Percentiles rank a stretch among this genome's conserved stretches.
These are phyloP conservation scores for Thymelicus acteon DNA, from an alignment of 2,888 invertebrate genomes.

Conservation along the genomic window DNA sequence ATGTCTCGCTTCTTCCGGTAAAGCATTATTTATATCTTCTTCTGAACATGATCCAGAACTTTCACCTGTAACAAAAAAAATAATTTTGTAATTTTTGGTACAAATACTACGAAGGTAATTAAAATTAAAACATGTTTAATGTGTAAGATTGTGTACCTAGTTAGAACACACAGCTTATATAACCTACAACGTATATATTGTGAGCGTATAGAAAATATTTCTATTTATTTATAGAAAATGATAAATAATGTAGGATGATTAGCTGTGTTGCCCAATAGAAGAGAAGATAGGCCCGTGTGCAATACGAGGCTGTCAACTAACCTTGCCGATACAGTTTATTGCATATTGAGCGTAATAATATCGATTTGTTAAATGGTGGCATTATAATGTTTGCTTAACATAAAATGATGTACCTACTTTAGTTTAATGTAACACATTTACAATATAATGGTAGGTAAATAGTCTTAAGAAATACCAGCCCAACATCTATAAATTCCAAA, in stretches of 20 bases:
- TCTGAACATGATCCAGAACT: constrained; percentile 88
- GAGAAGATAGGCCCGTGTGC: constrained; percentile 10
- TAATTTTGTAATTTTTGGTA: constrained; percentile 25
- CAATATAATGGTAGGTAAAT: no score
- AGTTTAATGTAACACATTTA: no score
- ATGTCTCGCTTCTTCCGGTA: constrained; percentile 76
- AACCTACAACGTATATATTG: not conserved
- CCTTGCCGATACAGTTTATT: constrained; percentile 34
- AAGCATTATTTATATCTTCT: constrained; percentile 82
- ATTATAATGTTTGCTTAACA: not conserved
- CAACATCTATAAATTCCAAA: no score
- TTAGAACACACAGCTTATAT: not conserved
- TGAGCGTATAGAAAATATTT: not conserved
- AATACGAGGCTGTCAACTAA: constrained; percentile 28
- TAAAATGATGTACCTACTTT: no score
- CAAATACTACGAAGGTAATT: not conserved
- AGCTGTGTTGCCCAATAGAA: constrained; percentile 17
- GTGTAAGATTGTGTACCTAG: not conserved
- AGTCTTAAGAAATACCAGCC: no score
- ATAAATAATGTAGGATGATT: constrained; percentile 1
- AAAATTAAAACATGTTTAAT: not conserved
- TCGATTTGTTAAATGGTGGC: constrained; percentile 18
- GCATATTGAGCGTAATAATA: constrained; percentile 18
- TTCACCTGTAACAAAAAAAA: constrained; percentile 85
- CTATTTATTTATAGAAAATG: not conserved